Evolutionary conservation across 2,797 vertebrate genomes (phyloP), one percentile per base, ranked within the genome.

Genomic region (Scomberomorus guttatus): DNA sequence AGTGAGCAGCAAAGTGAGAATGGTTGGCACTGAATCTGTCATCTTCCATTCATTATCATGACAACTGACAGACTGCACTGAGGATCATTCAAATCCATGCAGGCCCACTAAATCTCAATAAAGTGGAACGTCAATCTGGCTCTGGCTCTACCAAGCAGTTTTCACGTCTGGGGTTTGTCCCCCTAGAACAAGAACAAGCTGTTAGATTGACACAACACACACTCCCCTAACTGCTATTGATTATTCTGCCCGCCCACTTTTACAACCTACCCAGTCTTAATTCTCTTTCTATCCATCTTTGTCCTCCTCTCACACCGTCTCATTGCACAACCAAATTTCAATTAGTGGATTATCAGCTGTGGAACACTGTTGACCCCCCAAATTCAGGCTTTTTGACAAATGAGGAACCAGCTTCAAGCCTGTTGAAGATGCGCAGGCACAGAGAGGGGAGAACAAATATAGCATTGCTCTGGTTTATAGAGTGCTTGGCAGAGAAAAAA

Each of bases 191-290:
- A 84, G 86, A 87, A 91, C 88, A 92, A 93, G 91, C 92, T 87
- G 90, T 87, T 89, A 87, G 89, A 92, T 89, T 88, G 93, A 91
- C 86, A 84, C 82, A 81, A 87, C 82, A 87, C 79, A 75, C 74
- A 83, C 75, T 81, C 75, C 83, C 75, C 80, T 92, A 93, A 93
- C 85, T 89, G 87, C 74, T 87, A 94, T 91, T 89, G 92, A 95
- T 94, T 90, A 87, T 86, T 82, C 83, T 73, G 54, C 75, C 84
- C 46, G 50, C 85, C 66, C 50, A 74, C 66, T 87, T 84, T 68
- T 86, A 89, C 73, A 76, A 66, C 61, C 77, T 54, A 57, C 58
- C 58, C 58, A 66, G 52, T 75, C 82, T 82, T 80, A 80, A 89
- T 83, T 75, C 60, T 82, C 66, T 79, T 39, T 83, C 72, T 83